Base-by-base conservation (phyloP, 35 echinoderm and acorn worm genomes). In the Ophiothrix spiculata region DNA sequence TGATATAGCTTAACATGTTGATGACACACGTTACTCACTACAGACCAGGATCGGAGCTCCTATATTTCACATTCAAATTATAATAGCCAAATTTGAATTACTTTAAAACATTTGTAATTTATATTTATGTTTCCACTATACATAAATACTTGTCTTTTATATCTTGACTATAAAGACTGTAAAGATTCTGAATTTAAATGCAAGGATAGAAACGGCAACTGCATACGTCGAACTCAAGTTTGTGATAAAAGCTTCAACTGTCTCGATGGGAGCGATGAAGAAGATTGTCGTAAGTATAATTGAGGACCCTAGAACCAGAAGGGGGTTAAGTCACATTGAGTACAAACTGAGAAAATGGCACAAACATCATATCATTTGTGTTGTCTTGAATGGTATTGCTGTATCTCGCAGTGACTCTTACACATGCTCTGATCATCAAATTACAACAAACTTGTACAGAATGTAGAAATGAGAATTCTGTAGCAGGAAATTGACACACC, bases 171-270 rank as follows among this genome's bases (percentile, higher is more conserved):
- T 56, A 2, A 4, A 83, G 81, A 15, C 11, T 83, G 81, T 49
- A 86, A 86, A 33, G 11, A 1, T 1, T n/a, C 35, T 40, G 46
- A 86, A 39, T 86, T 77, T n/a, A 86, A 76, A 37, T 86, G 84
- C 34, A 39, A 39, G n/a, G 16, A 15, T 15, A 32, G 23, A 8
- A n/a, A n/a, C n/a, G 84, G 84, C 10, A 74, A 74, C 32, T 86
- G 84, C 34, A 86, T 86, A 32, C 64, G 35, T 25, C 39, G 32
- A 38, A 39, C 21, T 3, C 35, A 14, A 35, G 64, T 86, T 14
- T 86, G 84, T 23, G 74, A 86, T 31, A 3, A 35, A 0, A 29
- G 19, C 28, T 31, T 14, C n/a, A 4, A 86, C 38, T 86, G 84
- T 74, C 29, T 39, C 0, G 84, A 86, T 37, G 69, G 36, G 0